Evolutionary conservation across 1,140 invertebrate genomes (phyloP).

Genomic region (Camponotus floridanus): DNA sequence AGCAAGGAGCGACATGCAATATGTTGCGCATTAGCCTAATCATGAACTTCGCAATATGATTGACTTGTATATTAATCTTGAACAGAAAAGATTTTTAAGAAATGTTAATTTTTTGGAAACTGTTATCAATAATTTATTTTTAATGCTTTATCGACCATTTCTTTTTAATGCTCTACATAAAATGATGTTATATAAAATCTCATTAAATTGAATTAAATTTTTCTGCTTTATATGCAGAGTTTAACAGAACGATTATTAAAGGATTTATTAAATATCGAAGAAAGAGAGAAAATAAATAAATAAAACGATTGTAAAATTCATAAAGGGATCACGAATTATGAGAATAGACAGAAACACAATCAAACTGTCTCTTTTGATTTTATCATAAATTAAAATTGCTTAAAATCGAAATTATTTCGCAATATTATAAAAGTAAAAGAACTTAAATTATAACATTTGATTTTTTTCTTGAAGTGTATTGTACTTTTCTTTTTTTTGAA

Average conservation of each 20-base stretch:
- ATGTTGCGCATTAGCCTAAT: constrained; percentile 48
- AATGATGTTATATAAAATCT: background rate
- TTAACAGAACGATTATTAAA: background rate
- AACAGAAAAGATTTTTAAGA: background rate
- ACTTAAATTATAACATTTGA: background rate
- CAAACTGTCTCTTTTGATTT: background rate
- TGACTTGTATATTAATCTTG: background rate
- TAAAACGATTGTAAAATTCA: constrained; percentile 4
- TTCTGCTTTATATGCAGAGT: background rate
- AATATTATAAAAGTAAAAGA: background rate
- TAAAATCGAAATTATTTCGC: background rate
- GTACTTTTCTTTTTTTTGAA: background rate
- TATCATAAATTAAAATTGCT: background rate
- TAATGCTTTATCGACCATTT: background rate
- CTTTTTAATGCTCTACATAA: background rate
- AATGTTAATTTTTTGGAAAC: background rate
- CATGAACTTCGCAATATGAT: background rate
- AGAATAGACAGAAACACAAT: too few relatives aligned
- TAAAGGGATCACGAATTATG: background rate
- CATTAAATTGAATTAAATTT: background rate
- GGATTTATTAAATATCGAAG: constrained; percentile 47
- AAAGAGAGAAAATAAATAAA: constrained; percentile 43
- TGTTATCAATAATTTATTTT: background rate
- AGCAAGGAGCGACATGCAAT: constrained; percentile 50
- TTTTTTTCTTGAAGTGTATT: background rate